These are phyloP conservation scores for Mechanitis mazaeus DNA, from an alignment of 2,888 invertebrate genomes.

Conservation along the genomic window DNA sequence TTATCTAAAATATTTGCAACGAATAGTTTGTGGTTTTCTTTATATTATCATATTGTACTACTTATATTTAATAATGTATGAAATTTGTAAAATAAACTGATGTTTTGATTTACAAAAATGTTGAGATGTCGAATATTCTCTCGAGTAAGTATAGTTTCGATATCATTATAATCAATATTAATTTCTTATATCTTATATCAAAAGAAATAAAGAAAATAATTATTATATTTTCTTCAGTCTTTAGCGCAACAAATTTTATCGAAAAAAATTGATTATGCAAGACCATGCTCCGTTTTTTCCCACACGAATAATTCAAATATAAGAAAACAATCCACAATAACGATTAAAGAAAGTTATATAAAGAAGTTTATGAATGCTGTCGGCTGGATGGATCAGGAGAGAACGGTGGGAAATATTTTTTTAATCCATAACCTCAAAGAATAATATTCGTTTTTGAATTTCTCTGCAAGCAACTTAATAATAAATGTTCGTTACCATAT, in stretches of 20 bases:
- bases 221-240: slow-evolving; percentile 10
- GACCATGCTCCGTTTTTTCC: slow-evolving; percentile 32
- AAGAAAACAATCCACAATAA: slow-evolving; percentile 49
- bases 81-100: too few relatives aligned
- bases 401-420: slow-evolving; percentile 57
- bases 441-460: too few relatives aligned
- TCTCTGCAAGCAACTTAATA: too few relatives aligned
- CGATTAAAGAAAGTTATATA: slow-evolving; percentile 68
- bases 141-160: slow-evolving; percentile 14
- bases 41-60: background rate
- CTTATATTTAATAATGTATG: too few relatives aligned
- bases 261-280: slow-evolving; percentile 39
- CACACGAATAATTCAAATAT: slow-evolving; percentile 23
- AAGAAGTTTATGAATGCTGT: slow-evolving; percentile 78
- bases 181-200: background rate
- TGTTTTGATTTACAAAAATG: slow-evolving; percentile 13
- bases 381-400: slow-evolving; percentile 75
- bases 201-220: background rate
- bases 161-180: background rate
- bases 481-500: too few relatives aligned
- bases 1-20: background rate
- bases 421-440: slow-evolving; percentile 8
- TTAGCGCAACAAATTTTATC: slow-evolving; percentile 28
- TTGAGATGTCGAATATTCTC: slow-evolving; percentile 20
- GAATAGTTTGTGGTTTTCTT: background rate